phyloP scores from a whole-genome alignment of 1,140 invertebrate genomes.

The Bicyclus anynana region DNA sequence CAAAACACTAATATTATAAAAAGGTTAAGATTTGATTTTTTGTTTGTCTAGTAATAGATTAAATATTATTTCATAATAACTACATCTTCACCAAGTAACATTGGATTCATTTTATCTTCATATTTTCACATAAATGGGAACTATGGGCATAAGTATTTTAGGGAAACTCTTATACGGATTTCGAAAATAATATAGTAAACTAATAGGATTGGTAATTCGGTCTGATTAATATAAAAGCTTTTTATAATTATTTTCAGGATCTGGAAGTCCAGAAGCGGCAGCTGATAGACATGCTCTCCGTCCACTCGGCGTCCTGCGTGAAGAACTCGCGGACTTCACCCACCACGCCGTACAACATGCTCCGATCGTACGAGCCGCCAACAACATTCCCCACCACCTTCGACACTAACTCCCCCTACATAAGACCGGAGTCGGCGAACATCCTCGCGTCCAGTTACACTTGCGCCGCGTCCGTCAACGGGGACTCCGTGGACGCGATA shows the following conservation, averaged over 20 bases:
- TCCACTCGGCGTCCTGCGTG: constrained; percentile 83
- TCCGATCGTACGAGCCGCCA: constrained; percentile 65
- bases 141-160: too few species aligned
- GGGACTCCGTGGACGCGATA: constrained; percentile 61
- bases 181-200: too few species aligned
- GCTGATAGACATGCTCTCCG: constrained; percentile 85
- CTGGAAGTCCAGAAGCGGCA: constrained; percentile 84
- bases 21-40: too few species aligned
- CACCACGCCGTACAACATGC: constrained; percentile 55
- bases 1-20: too few species aligned
- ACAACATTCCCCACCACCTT: constrained; percentile 61
- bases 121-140: too few species aligned
- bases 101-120: too few species aligned
- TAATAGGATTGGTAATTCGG: too few species aligned
- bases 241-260: constrained; percentile 73
- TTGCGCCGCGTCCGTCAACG: constrained; percentile 55
- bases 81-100: too few species aligned
- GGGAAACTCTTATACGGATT: too few species aligned
- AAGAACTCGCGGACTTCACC: constrained; percentile 75
- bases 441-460: constrained; percentile 74
- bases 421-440: constrained; percentile 73
- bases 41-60: too few species aligned
- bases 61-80: too few species aligned
- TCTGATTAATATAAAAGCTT: not conserved
- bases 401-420: constrained; percentile 71